Evolutionary conservation across 2,113 vertebrate genomes (phyloP), one percentile per base, ranked within the genome.

Genomic region (Oreochromis tanganicae): DNA sequence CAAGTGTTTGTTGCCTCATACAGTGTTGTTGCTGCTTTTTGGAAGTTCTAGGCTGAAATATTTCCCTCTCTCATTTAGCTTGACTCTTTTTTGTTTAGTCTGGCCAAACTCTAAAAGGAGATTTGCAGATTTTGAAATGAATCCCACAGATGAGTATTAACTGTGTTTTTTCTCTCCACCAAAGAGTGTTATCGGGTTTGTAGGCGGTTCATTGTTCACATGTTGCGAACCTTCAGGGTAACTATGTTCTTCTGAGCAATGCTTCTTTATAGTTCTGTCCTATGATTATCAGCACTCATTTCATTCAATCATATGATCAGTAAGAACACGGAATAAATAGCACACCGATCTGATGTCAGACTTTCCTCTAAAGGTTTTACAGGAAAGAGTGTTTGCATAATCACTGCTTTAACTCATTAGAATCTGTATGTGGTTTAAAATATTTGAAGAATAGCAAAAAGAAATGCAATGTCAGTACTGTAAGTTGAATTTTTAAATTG

Each of bases 221-320:
- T 92, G 52, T 55, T 88, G 43, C 57, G 57, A 86, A 82, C 89
- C 95, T 93, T 83, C 87, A 93, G 95, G 94, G 92, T 89, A 85
- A 38, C 14, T 3, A 89, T 87, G 90, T 92, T 94, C 89, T 85
- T 84, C 46, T 85, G 71, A 90, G 88, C 59, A 87, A 56, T 57
- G 50, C 43, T 85, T 83, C 68, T 87, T 87, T 61, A 80, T 88
- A 71, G 87, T 88, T 68, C 80, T 86, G 91, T 95, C 94, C 93
- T 91, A 41, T 94, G 93, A 94, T 91, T 46, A 92, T 94, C 91
- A 94, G 91, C 90, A 71, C 57, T 83, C 52, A 8, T 50, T 85
- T 88, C 14, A 41, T 84, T 48, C 34, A 68, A 75, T 92, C 94
- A 94, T 88, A 94, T 93, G 93, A 93, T 81, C 5, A 2, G 61